A percentile compares a stretch with the other conserved stretches of the same genome.
These are phyloP conservation scores for Dolichopus griseipennis DNA, from an alignment of 2,888 invertebrate genomes.

Conservation along the genomic window DNA sequence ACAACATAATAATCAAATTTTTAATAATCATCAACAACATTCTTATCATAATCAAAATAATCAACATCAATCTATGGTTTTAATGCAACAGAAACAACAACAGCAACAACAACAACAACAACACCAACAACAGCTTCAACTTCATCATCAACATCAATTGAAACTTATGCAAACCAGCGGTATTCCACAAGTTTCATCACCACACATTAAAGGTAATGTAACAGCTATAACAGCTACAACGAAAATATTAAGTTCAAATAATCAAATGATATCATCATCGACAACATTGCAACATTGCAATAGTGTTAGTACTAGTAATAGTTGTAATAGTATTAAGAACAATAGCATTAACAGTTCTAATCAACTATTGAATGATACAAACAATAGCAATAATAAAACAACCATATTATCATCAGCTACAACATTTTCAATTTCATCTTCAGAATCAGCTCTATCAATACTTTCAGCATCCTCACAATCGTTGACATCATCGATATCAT, in stretches of 20 bases:
- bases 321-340: conserved; percentile 12
- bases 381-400: not conserved
- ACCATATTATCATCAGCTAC: conserved; percentile 14
- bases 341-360: not conserved
- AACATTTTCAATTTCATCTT: conserved; percentile 18
- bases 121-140: conserved; percentile 9
- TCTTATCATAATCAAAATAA: conserved; percentile 8
- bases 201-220: conserved; percentile 14
- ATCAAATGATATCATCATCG: conserved; percentile 16
- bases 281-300: conserved; percentile 8
- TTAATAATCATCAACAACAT: conserved; percentile 9
- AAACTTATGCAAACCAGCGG: conserved; percentile 16
- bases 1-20: not conserved
- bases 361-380: conserved; percentile 18
- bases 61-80: not conserved
- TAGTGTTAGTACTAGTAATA: conserved; percentile 12
- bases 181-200: conserved; percentile 20
- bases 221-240: not conserved
- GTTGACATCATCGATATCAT: not conserved
- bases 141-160: conserved; percentile 17
- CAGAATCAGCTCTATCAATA: conserved; percentile 16
- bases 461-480: conserved; percentile 18
- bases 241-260: not conserved
- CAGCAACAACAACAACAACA: conserved; percentile 2
- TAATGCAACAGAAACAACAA: conserved; percentile 10